phyloP scores from a whole-genome alignment of 37 sponge, comb jelly and placozoan genomes.

The Oopsacas minuta region DNA sequence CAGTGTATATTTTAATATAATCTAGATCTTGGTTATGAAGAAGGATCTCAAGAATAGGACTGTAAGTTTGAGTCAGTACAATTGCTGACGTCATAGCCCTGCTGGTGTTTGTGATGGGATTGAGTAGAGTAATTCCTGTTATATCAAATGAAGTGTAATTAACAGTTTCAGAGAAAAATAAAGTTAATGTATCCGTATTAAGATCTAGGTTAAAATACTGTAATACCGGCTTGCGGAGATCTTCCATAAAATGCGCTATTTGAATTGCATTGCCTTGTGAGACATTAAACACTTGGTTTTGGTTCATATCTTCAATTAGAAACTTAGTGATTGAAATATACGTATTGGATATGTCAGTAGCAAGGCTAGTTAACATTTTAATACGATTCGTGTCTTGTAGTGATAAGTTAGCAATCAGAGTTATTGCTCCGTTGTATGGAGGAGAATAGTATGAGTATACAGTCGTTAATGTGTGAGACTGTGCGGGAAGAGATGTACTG shows the following conservation, averaged over 20 bases:
- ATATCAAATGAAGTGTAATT: conserved; percentile 31
- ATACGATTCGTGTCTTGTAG: neutral
- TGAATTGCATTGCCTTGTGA: conserved; percentile 17
- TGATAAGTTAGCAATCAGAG: neutral
- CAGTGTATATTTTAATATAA: conserved; percentile 59
- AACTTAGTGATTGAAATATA: conserved; percentile 24
- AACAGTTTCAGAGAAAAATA: neutral
- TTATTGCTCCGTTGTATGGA: neutral
- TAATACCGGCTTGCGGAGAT: neutral
- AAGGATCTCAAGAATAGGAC: conserved; percentile 40
- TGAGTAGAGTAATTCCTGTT: conserved; percentile 57
- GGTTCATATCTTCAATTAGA: conserved; percentile 66
- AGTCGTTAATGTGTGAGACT: neutral
- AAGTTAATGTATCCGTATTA: neutral
- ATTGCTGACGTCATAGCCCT: conserved; percentile 41
- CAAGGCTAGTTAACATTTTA: neutral
- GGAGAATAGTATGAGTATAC: neutral
- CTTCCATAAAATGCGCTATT: conserved; percentile 29
- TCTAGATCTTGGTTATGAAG: conserved; percentile 56
- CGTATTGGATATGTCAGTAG: neutral
- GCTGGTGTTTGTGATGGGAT: conserved; percentile 44
- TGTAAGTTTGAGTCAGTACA: conserved; percentile 34
- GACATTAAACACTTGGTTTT: conserved; percentile 42
- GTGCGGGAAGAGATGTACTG: neutral
- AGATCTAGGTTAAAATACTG: neutral